A percentile compares a stretch with the other conserved stretches of the same genome.
These are phyloP conservation scores for Hypomesus transpacificus DNA, from an alignment of 2,113 vertebrate species.

Conservation along the genomic window DNA sequence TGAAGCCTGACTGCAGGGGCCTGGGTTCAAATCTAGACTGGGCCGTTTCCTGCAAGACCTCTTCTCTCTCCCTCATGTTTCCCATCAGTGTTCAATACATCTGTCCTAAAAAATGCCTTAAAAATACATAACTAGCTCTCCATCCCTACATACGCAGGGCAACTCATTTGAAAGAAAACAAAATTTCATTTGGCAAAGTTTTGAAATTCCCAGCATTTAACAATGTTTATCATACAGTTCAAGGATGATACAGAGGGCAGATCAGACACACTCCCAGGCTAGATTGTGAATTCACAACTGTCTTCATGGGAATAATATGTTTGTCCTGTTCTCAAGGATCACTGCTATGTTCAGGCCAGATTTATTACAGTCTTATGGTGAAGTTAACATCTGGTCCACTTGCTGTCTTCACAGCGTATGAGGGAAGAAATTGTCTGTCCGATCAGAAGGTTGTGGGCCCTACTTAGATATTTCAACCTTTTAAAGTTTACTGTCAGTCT, in stretches of 20 bases:
- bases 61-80: no score
- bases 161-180: no score
- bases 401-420: neutral
- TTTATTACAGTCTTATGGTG: conserved; percentile 11
- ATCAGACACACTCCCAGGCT: neutral
- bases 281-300: neutral
- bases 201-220: no score
- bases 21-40: no score
- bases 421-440: neutral
- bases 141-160: no score
- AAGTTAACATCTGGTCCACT: conserved; percentile 34
- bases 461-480: neutral
- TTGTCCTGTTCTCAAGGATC: conserved; percentile 38
- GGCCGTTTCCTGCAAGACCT: no score
- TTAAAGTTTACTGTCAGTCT: neutral
- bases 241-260: neutral
- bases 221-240: no score
- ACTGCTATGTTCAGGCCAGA: neutral
- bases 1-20: no score
- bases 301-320: conserved; percentile 7
- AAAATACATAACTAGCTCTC: no score
- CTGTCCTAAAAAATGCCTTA: no score
- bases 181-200: no score
- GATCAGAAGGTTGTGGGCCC: neutral
- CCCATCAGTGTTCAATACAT: no score